Conservation (phyloP, 2,888 invertebrate species). For the Mesorhabditis belari region DNA sequence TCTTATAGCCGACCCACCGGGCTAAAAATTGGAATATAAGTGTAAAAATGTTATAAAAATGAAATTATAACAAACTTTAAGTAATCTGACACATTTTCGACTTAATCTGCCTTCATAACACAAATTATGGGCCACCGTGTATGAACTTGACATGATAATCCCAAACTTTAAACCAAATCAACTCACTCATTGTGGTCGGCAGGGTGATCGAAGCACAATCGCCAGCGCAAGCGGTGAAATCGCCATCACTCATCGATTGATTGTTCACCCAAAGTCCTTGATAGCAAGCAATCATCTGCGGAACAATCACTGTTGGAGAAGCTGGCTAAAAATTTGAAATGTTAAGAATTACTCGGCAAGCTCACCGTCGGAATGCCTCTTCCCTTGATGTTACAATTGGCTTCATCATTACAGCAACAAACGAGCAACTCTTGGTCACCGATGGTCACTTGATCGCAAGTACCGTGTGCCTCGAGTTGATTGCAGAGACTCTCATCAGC, state of each 20-base stretch:
- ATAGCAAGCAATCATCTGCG: conserved; percentile 14
- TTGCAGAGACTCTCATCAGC: background rate
- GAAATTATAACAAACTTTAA: too few species aligned
- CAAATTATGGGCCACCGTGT: too few species aligned
- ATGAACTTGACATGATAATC: too few species aligned
- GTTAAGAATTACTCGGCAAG: too few species aligned
- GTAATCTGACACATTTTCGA: too few species aligned
- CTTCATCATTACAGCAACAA: conserved; percentile 25
- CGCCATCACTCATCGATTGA: background rate
- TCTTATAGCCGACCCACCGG: too few species aligned
- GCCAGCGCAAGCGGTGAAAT: conserved; percentile 8
- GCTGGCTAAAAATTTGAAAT: background rate
- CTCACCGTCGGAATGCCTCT: background rate
- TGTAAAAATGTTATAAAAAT: too few species aligned
- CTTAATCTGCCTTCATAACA: too few species aligned
- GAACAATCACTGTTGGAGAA: conserved; percentile 9
- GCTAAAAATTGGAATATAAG: too few species aligned
- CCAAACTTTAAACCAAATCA: too few species aligned
- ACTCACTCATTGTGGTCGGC: conserved; percentile 2
- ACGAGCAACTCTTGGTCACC: conserved; percentile 8
- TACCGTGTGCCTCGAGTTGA: background rate
- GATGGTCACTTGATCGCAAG: background rate
- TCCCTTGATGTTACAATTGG: conserved; percentile 21
- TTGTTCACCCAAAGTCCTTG: conserved; percentile 13
- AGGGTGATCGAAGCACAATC: conserved; percentile 11